Conservation (phyloP, 2,888 invertebrate species). For the Scotopteryx bipunctaria region DNA sequence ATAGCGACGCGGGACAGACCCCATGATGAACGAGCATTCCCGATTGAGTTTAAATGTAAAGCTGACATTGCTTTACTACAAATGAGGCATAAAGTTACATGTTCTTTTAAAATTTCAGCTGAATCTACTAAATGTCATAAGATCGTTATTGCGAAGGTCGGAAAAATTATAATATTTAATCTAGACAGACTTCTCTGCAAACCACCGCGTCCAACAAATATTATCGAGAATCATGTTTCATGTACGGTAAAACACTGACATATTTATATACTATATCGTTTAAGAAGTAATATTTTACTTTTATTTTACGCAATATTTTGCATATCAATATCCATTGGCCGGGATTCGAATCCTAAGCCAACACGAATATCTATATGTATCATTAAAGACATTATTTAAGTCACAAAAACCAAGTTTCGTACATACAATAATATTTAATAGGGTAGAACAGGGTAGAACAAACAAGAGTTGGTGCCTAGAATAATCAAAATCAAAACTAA, state of each 20-base stretch:
- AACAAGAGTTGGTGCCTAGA: background rate
- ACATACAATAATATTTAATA: background rate
- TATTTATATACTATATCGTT: too few species aligned
- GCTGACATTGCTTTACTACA: conserved; percentile 31
- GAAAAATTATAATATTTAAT: background rate
- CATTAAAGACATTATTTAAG: background rate
- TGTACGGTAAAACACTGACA: too few species aligned
- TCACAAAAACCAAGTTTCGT: conserved; percentile 20
- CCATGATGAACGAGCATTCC: conserved; percentile 51
- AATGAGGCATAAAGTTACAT: conserved; percentile 22
- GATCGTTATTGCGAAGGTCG: conserved; percentile 1
- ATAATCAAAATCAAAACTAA: background rate
- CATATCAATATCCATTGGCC: too few species aligned
- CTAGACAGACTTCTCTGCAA: too few species aligned
- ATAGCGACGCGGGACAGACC: conserved; percentile 58
- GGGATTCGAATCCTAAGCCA: too few species aligned
- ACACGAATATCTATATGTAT: too few species aligned
- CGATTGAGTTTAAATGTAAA: conserved; percentile 55
- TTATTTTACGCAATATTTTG: too few species aligned
- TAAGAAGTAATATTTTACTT: too few species aligned
- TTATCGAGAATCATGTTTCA: background rate
- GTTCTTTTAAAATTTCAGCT: conserved; percentile 16
- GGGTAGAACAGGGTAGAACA: too few species aligned
- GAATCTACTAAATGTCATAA: conserved; percentile 13
- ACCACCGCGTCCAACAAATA: too few species aligned